Conservation (phyloP, 2,797 vertebrate species). For the Artibeus jamaicensis region DNA sequence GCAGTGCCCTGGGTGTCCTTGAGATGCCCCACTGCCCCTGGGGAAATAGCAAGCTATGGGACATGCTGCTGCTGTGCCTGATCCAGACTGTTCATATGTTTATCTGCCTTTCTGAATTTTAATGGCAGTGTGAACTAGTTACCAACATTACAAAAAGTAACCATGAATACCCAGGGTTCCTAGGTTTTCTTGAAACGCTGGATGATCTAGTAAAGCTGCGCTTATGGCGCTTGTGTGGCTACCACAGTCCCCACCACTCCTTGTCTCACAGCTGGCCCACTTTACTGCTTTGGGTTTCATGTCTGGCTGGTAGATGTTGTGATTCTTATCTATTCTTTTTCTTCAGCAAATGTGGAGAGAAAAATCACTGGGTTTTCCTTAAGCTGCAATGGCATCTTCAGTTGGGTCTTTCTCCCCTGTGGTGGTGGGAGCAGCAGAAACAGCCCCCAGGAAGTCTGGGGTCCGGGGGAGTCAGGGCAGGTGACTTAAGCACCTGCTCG, state of each 20-base stretch:
- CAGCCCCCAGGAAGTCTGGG: not conserved
- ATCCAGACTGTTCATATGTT: not conserved
- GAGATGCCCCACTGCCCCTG: too few relatives aligned
- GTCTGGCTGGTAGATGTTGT: not conserved
- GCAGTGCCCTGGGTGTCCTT: rapidly evolving
- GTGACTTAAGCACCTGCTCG: not conserved
- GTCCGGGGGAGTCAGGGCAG: not conserved
- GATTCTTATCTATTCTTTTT: not conserved
- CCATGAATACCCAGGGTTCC: not conserved
- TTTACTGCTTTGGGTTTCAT: not conserved
- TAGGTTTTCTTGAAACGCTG: not conserved
- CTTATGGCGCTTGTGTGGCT: not conserved
- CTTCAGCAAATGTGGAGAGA: not conserved
- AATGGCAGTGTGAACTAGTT: not conserved
- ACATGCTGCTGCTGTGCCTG: not conserved
- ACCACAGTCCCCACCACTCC: not conserved
- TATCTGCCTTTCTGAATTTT: not conserved
- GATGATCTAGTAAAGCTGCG: not conserved
- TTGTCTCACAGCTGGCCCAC: not conserved
- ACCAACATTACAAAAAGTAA: not conserved
- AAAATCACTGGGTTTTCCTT: not conserved
- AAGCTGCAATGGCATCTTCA: not conserved
- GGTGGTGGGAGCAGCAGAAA: not conserved
- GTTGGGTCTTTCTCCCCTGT: not conserved
- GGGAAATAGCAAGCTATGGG: not conserved